phyloP scores from a whole-genome alignment of 2,888 invertebrate species.

The Drosophila paramelanica region DNA sequence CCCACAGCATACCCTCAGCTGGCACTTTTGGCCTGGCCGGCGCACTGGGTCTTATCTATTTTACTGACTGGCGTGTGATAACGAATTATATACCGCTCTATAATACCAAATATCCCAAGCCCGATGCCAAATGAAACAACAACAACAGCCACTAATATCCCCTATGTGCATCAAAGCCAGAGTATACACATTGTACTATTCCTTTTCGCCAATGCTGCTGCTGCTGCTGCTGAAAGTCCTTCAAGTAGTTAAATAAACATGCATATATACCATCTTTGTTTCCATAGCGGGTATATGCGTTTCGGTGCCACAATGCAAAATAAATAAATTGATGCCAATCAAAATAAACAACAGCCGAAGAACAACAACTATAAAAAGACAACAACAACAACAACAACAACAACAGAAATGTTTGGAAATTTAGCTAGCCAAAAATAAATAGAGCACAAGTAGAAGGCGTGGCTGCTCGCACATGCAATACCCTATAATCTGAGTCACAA shows the following conservation, averaged over 20 bases:
- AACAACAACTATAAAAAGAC: conserved; percentile 29
- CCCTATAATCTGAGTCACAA: too few relatives aligned
- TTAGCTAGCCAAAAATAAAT: conserved; percentile 24
- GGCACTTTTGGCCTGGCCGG: conserved; percentile 52
- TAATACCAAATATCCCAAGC: conserved; percentile 61
- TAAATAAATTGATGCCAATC: conserved; percentile 60
- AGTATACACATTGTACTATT: neutral
- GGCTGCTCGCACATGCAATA: too few relatives aligned
- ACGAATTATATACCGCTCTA: conserved; percentile 64
- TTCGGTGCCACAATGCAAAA: conserved; percentile 41
- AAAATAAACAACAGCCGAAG: conserved; percentile 36
- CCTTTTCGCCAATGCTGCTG: too few relatives aligned
- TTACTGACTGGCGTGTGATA: conserved; percentile 61
- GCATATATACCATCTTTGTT: conserved; percentile 17
- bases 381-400: conserved; percentile 29
- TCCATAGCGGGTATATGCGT: conserved; percentile 26
- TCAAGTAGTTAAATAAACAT: conserved; percentile 37
- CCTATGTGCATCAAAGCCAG: neutral
- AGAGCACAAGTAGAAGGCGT: too few relatives aligned
- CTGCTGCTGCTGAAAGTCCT: too few relatives aligned
- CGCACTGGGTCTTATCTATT: conserved; percentile 47
- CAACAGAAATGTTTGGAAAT: conserved; percentile 8
- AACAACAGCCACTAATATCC: neutral
- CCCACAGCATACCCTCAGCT: conserved; percentile 54
- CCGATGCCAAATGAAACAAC: conserved; percentile 10